These are phyloP conservation scores for Dinoponera quadriceps DNA, from an alignment of 1,140 invertebrate species.

Conservation along the genomic window DNA sequence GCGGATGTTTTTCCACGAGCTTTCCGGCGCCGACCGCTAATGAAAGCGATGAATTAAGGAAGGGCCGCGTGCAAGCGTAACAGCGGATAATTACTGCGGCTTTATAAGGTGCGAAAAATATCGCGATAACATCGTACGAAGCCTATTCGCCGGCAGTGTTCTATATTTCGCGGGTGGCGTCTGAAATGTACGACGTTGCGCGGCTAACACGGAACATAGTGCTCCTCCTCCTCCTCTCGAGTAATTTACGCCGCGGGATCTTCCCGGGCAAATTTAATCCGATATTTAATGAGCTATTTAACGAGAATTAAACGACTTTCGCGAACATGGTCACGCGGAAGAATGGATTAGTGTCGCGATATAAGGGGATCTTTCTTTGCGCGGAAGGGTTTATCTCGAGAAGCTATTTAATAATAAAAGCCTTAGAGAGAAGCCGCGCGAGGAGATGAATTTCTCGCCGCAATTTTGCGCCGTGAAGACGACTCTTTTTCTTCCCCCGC, in stretches of 20 bases:
- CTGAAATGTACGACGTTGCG: background rate
- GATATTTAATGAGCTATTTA: constrained; percentile 47
- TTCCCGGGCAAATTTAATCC: constrained; percentile 11
- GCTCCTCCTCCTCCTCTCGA: background rate
- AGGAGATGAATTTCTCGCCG: background rate
- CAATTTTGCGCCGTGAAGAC: background rate
- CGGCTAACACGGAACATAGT: background rate
- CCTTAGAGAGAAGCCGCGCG: background rate
- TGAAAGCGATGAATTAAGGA: constrained; percentile 45
- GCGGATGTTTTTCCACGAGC: constrained; percentile 40
- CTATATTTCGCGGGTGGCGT: background rate
- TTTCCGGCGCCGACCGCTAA: constrained; percentile 27
- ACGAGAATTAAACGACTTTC: constrained; percentile 43
- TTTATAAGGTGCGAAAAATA: constrained; percentile 9
- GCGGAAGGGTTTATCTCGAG: background rate
- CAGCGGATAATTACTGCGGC: background rate
- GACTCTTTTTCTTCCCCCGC: too few relatives aligned
- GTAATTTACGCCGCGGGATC: background rate
- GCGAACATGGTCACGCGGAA: constrained; percentile 41
- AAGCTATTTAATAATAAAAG: constrained; percentile 8
- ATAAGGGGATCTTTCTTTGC: background rate
- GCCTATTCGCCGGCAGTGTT: background rate
- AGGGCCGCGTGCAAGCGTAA: constrained; percentile 15
- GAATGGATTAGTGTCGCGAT: constrained; percentile 39
- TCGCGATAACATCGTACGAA: background rate